These are phyloP conservation scores for Chionodraco myersi DNA, from an alignment of 2,113 vertebrate species.

Conservation along the genomic window DNA sequence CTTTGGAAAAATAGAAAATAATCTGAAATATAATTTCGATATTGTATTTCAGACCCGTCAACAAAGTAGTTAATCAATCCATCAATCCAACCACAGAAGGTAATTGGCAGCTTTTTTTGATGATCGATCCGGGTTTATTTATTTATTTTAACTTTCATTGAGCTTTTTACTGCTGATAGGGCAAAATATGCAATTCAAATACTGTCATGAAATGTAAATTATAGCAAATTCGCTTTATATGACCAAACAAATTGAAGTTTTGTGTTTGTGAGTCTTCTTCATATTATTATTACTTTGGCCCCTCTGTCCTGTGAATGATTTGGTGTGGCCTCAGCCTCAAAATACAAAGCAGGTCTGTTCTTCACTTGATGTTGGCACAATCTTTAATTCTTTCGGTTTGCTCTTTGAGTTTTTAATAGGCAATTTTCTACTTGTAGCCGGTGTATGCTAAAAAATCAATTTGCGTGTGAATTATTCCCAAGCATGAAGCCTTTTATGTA, in stretches of 20 bases:
- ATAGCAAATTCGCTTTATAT: background rate
- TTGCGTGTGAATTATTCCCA: slow-evolving; percentile 15
- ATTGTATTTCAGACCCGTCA: no score
- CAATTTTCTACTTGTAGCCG: slow-evolving; percentile 21
- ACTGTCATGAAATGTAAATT: background rate
- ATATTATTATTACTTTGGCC: background rate
- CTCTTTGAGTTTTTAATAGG: slow-evolving; percentile 37
- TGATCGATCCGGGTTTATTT: background rate
- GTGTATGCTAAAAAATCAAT: background rate
- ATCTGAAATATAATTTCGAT: no score
- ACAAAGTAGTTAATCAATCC: background rate
- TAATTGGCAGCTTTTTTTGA: background rate
- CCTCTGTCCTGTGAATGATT: background rate
- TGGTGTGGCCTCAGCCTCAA: background rate
- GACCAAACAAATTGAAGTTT: background rate
- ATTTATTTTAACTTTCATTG: no score
- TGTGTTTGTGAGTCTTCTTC: background rate
- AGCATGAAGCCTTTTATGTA: slow-evolving; percentile 44
- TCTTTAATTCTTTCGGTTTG: background rate
- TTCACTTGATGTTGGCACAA: rapidly evolving
- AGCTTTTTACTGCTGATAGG: no score
- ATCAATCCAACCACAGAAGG: background rate
- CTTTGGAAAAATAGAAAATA: background rate
- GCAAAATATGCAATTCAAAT: background rate
- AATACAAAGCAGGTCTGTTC: background rate